Base-by-base conservation (phyloP, 2,797 vertebrate genomes). In the Enteromius mattozi region DNA sequence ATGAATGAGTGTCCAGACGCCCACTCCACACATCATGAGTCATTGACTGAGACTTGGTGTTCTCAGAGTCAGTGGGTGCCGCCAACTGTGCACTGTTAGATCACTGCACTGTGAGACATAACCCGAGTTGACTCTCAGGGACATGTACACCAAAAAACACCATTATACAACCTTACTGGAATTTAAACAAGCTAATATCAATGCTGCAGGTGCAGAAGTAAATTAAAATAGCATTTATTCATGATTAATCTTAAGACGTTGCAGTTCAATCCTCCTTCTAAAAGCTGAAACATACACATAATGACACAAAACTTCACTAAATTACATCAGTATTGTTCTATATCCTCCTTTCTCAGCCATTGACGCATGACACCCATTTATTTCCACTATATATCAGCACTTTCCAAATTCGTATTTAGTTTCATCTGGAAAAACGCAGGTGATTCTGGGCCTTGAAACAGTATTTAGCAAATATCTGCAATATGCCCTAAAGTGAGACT, bases 1-100 rank as follows among this genome's bases (percentile, higher is more conserved):
- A 82, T 93, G 92, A 94, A 94, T 93, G 93, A 91, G 82, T 80
- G 75, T 66, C 80, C 85, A 47, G 81, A 90, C 89, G 89, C 91
- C 90, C 81, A 87, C 88, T 72, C 51, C 85, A 86, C 24, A 24
- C 74, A 37, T 14, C 80, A 59, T 94, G 92, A 93, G 69, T 93
- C 92, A 94, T 27, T 87, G 83, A 75, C 82, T 85, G 85, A 61
- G 85, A 86, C 89, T 88, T 84, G 63, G 78, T 45, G 86, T 89
- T 82, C 88, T 88, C 54, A 47, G 81, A 86, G 70, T 77, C 75
- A 17, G 89, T 91, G 87, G 89, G 83, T 37, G 80, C 70, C 16
- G 33, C 74, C 74, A 80, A 47, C 65, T 47, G 88, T 65, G 75
- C 72, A 66, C 87, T 79, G 80, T 86, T 89, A 80, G 88, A 83